Percentiles rank a stretch among this genome's conserved stretches.
Evolutionary conservation across 2,113 vertebrate genomes (phyloP).

Genomic region (Heptranchias perlo): DNA sequence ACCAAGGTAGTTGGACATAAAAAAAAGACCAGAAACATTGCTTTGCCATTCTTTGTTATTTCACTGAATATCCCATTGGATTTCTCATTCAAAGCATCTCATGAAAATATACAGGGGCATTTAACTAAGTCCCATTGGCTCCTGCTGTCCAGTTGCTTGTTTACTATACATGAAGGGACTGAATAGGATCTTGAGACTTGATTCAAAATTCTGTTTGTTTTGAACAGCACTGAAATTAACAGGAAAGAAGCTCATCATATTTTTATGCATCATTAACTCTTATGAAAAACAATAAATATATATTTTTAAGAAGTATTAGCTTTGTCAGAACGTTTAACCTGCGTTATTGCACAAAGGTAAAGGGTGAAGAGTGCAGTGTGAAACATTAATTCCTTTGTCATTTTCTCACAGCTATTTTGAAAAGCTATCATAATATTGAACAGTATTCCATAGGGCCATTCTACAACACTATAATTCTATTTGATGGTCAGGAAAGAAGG

Average conservation of each 20-base stretch:
- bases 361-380: neutral
- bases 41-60: neutral
- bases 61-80: neutral
- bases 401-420: neutral
- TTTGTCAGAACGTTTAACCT: neutral
- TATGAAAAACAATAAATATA: neutral
- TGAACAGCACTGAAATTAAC: neutral
- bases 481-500: neutral
- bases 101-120: neutral
- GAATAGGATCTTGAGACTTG: neutral
- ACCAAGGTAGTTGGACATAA: neutral
- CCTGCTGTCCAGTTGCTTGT: neutral
- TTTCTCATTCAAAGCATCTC: neutral
- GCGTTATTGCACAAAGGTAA: neutral
- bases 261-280: neutral
- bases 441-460: neutral
- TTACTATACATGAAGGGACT: neutral
- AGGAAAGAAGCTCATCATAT: neutral
- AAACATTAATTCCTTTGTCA: neutral
- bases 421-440: neutral
- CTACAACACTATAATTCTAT: neutral
- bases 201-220: neutral
- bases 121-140: neutral
- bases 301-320: neutral
- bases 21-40: neutral